A percentile compares a stretch with the other conserved stretches of the same genome.
phyloP scores from a whole-genome alignment of 1,140 invertebrate genomes.

The Meloidogyne exigua region DNA sequence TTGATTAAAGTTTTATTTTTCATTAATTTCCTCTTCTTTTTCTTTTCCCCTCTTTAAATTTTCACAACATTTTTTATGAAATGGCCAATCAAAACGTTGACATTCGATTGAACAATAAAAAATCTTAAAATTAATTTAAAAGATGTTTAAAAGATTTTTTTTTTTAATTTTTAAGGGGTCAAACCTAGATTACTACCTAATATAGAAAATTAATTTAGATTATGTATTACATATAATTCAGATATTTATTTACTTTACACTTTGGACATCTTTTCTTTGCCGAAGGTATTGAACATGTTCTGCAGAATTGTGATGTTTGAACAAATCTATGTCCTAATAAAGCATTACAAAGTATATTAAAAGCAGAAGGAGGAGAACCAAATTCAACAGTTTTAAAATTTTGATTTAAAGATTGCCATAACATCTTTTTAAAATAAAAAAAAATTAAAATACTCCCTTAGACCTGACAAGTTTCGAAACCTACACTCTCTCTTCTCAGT shows the following conservation, averaged over 20 bases:
- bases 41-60: conserved; percentile 16
- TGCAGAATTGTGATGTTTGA: conserved; percentile 75
- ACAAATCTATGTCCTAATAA: conserved; percentile 79
- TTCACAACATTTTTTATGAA: conserved; percentile 81
- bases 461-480: no score
- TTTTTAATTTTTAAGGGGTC: no score
- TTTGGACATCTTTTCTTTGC: conserved; percentile 88
- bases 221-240: no score
- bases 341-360: conserved; percentile 75
- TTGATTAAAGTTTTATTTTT: background rate
- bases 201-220: no score
- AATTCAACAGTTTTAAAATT: conserved; percentile 28
- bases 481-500: no score
- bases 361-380: conserved; percentile 68
- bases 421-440: conserved; percentile 27
- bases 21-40: conserved; percentile 6
- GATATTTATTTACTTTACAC: conserved; percentile 86
- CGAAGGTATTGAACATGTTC: conserved; percentile 82
- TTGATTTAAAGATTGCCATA: conserved; percentile 47
- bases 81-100: conserved; percentile 90
- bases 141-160: no score
- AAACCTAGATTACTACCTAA: no score
- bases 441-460: no score
- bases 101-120: conserved; percentile 90
- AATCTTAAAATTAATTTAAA: conserved; percentile 66